These are phyloP conservation scores for Alaudala cheleensis DNA, from an alignment of 2,113 vertebrate genomes.

Conservation along the genomic window DNA sequence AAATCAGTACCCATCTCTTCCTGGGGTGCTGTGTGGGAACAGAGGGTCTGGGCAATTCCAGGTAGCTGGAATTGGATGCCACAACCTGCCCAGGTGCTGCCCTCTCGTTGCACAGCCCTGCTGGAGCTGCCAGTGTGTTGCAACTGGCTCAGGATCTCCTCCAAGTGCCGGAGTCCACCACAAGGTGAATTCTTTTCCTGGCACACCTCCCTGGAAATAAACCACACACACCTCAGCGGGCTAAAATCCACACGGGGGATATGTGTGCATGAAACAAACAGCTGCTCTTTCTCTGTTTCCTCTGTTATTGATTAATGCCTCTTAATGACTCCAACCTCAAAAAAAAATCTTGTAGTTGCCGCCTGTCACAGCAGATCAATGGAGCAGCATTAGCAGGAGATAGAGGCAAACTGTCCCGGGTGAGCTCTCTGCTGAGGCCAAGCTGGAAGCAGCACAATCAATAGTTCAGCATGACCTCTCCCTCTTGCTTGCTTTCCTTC, in stretches of 20 bases:
- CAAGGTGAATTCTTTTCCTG: background rate
- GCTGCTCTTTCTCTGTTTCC: background rate
- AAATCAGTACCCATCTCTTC: background rate
- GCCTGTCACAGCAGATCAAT: slow-evolving; percentile 43
- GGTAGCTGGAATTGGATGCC: background rate
- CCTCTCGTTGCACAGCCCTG: background rate
- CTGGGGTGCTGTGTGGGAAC: background rate
- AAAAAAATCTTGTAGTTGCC: background rate
- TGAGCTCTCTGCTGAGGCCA: background rate
- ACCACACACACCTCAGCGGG: fast-evolving
- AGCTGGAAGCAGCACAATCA: slow-evolving; percentile 17
- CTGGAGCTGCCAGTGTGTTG: background rate
- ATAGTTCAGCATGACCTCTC: slow-evolving; percentile 59
- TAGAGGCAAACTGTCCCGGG: slow-evolving; percentile 9
- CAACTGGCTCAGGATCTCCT: background rate
- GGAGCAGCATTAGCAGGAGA: slow-evolving; percentile 12
- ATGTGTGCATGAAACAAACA: background rate
- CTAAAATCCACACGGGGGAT: background rate
- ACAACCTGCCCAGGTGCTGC: background rate
- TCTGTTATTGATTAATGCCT: slow-evolving; percentile 25
- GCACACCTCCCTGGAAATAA: background rate
- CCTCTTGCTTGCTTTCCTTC: slow-evolving; percentile 24
- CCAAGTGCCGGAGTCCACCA: slow-evolving; percentile 2
- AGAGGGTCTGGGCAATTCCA: background rate
- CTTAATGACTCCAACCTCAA: slow-evolving; percentile 38